phyloP scores from a whole-genome alignment of 2,888 invertebrate genomes.

The Cryptophagus acutangulus region DNA sequence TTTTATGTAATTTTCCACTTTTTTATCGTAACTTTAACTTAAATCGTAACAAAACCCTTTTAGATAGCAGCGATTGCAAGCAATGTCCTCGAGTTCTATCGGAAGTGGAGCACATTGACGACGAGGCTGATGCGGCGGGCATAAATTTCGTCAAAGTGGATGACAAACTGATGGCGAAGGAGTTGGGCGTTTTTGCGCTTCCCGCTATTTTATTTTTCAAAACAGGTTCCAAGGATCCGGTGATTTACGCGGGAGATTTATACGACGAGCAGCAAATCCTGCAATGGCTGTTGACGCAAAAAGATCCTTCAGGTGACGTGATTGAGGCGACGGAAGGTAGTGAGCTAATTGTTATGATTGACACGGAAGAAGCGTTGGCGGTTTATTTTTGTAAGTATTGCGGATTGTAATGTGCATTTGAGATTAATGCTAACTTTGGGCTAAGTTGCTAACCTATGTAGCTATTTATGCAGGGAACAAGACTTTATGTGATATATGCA shows the following conservation, averaged over 20 bases:
- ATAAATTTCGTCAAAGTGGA: constrained; percentile 92
- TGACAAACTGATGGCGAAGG: constrained; percentile 80
- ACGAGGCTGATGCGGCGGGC: constrained; percentile 84
- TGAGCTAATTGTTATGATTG: constrained; percentile 68
- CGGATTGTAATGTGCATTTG: constrained; percentile 7
- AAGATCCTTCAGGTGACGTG: constrained; percentile 86
- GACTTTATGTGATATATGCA: constrained; percentile 83
- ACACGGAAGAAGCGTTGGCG: constrained; percentile 76
- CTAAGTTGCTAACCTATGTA: too few species aligned
- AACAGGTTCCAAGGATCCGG: constrained; percentile 80
- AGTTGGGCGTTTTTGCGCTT: constrained; percentile 82
- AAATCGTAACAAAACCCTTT: too few species aligned
- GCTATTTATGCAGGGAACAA: constrained; percentile 69
- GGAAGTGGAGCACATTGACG: constrained; percentile 90
- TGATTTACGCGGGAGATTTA: constrained; percentile 85
- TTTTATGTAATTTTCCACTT: constrained; percentile 73
- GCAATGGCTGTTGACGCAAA: constrained; percentile 87
- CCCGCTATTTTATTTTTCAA: constrained; percentile 90
- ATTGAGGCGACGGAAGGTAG: constrained; percentile 85
- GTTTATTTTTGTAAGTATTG: constrained; percentile 85
- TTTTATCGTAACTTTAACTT: constrained; percentile 2
- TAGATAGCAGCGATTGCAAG: constrained; percentile 93
- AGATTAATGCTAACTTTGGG: constrained; percentile 4
- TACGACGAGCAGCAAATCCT: constrained; percentile 83
- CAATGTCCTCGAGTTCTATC: constrained; percentile 83